A percentile compares a stretch with the other conserved stretches of the same genome.
Conservation (phyloP, 2,888 invertebrate genomes). For the Ophion ellenae region DNA sequence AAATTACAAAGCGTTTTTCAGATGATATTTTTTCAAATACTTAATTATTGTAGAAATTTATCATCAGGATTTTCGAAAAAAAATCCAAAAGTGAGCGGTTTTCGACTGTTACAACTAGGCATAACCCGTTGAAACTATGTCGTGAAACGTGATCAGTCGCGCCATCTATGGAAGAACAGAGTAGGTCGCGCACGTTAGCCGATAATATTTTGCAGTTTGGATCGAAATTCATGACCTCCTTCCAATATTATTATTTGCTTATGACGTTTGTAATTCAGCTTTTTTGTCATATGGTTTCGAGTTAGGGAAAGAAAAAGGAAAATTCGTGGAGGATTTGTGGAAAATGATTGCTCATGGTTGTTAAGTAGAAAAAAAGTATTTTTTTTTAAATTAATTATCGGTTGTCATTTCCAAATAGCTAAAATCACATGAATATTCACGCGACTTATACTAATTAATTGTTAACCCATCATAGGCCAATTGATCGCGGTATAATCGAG, state of each 20-base stretch:
- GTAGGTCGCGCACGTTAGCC: background rate
- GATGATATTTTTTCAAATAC: too few species aligned
- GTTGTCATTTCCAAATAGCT: background rate
- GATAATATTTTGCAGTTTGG: conserved; percentile 4
- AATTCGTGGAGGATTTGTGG: background rate
- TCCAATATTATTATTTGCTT: background rate
- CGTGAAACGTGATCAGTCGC: background rate
- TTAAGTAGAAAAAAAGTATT: background rate
- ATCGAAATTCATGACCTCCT: background rate
- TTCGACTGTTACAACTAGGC: too few species aligned
- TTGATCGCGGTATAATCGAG: background rate
- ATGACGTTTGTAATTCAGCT: too few species aligned
- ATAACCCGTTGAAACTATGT: background rate
- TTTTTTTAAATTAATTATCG: background rate
- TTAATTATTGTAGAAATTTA: too few species aligned
- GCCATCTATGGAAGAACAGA: conserved; percentile 17
- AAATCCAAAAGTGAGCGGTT: too few species aligned
- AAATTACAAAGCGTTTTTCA: too few species aligned
- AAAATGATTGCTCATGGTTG: background rate
- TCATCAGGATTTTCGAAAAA: too few species aligned
- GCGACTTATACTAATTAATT: background rate
- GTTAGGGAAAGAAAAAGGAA: too few species aligned
- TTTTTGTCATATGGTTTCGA: too few species aligned
- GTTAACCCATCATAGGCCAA: background rate
- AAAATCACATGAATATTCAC: background rate